Base-by-base conservation (phyloP, 1,140 invertebrate species). In the Pseudachorutes palmiensis region DNA sequence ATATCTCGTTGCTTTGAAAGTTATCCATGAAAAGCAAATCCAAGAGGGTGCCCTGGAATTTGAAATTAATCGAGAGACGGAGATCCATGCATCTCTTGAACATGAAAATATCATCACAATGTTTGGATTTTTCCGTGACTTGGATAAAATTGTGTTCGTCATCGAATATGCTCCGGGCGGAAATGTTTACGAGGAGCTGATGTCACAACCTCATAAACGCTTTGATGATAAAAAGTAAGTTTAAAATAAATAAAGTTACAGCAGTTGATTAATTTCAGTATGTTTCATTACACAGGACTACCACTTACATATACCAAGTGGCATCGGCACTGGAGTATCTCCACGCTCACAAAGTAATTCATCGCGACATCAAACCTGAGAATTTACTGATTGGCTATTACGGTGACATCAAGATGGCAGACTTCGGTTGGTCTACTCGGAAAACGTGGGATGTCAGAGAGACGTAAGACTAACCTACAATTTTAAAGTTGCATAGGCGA, bases 141-240 rank as follows among this genome's bases (percentile, higher is more conserved):
- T 88, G 2, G 86, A 83, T 33, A 82, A 89, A 64, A 91, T 98
- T 51, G 98, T 93, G 78, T 79, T 98, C 16, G 89, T 97, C 1
- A 77, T 98, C 41, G 95, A 98, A 79, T 97, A 89, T 82, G 94
- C 94, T n/a, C 87, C 87, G 0, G 82, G 84, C 71, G 95, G 95
- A 49, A 95, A 98, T 80, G 79, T 98, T 0, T 98, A 90, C 72
- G 87, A 84, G 74, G 84, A 87, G 75, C 77, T 92, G 48, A 85
- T 86, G 72, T 82, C 82, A 36, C 81, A 88, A 45, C 86, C 85
- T 1, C 78, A 84, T 60, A 80, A 83, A 62, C 80, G 86, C 66
- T 91, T 91, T 74, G 75, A 76, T 45, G 58, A 66, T 61, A 59
- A 68, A 67, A 78, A 68, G 75, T 67, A 49, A 70, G 68, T 57